Percentiles rank a stretch among this genome's conserved stretches.
Conservation (phyloP, 2,888 invertebrate genomes). For the Sarcophaga rosellei region DNA sequence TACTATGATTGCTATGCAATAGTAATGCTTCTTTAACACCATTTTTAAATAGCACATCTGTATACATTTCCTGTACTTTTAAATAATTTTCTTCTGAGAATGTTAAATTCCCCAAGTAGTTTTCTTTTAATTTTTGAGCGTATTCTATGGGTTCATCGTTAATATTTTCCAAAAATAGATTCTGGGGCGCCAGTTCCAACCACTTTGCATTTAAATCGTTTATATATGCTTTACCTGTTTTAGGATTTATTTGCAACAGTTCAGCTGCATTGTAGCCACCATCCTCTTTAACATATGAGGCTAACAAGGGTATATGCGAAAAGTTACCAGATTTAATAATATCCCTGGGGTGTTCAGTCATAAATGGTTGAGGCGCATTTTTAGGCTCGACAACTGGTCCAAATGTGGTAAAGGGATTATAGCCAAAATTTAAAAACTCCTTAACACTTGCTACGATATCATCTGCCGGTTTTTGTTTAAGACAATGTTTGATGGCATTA, state of each 20-base stretch:
- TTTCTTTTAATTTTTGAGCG: slow-evolving; percentile 68
- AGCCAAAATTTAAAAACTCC: slow-evolving; percentile 82
- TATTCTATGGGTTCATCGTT: slow-evolving; percentile 77
- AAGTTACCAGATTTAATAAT: slow-evolving; percentile 84
- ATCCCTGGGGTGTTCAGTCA: slow-evolving; percentile 80
- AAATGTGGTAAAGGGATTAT: slow-evolving; percentile 82
- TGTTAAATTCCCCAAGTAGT: slow-evolving; percentile 69
- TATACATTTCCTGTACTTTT: slow-evolving; percentile 82
- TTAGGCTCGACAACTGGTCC: slow-evolving; percentile 81
- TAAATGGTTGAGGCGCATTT: slow-evolving; percentile 79
- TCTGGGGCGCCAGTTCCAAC: slow-evolving; percentile 83
- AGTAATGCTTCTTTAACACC: slow-evolving; percentile 85
- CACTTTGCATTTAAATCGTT: slow-evolving; percentile 83
- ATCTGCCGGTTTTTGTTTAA: slow-evolving; percentile 80
- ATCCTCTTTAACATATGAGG: slow-evolving; percentile 87
- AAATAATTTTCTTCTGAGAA: slow-evolving; percentile 82
- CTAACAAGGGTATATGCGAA: slow-evolving; percentile 86
- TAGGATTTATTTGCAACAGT: slow-evolving; percentile 76
- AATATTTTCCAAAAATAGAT: slow-evolving; percentile 85
- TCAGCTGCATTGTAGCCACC: slow-evolving; percentile 86
- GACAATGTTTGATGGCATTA: slow-evolving; percentile 52
- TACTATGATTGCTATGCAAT: slow-evolving; percentile 83
- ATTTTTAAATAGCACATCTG: slow-evolving; percentile 85
- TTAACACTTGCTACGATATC: slow-evolving; percentile 78
- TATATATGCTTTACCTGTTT: slow-evolving; percentile 79